phyloP scores from a whole-genome alignment of 2,797 vertebrate species.

The Mormyrops attenuatus region DNA sequence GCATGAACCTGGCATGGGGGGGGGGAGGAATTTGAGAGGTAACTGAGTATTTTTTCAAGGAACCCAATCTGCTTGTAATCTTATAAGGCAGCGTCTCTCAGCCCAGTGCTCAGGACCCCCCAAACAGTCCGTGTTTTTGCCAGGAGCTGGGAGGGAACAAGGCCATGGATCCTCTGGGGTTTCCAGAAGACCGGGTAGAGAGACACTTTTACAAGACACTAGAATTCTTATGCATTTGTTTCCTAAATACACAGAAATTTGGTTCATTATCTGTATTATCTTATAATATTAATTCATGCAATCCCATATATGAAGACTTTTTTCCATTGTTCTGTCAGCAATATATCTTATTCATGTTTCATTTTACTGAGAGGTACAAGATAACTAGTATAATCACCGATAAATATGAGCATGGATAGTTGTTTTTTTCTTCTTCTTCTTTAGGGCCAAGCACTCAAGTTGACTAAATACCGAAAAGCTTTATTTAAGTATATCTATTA shows the following conservation, averaged over 20 bases:
- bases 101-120: neutral
- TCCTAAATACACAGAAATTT: neutral
- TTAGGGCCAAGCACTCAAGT: neutral
- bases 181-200: neutral
- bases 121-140: neutral
- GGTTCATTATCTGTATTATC: neutral
- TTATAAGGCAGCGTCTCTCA: neutral
- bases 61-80: neutral
- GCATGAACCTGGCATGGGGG: slow-evolving; percentile 70
- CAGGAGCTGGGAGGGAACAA: neutral
- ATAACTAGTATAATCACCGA: neutral
- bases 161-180: neutral
- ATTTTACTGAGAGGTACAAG: neutral
- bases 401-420: neutral
- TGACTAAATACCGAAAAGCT: neutral
- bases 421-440: neutral
- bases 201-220: neutral
- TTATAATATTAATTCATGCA: neutral
- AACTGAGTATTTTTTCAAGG: neutral
- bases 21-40: neutral
- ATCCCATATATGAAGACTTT: neutral
- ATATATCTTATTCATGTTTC: neutral
- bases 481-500: neutral
- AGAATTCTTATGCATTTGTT: neutral
- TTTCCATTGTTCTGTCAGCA: neutral